Evolutionary conservation across 2,888 invertebrate species (phyloP).

Genomic region (Diogma glabrata): DNA sequence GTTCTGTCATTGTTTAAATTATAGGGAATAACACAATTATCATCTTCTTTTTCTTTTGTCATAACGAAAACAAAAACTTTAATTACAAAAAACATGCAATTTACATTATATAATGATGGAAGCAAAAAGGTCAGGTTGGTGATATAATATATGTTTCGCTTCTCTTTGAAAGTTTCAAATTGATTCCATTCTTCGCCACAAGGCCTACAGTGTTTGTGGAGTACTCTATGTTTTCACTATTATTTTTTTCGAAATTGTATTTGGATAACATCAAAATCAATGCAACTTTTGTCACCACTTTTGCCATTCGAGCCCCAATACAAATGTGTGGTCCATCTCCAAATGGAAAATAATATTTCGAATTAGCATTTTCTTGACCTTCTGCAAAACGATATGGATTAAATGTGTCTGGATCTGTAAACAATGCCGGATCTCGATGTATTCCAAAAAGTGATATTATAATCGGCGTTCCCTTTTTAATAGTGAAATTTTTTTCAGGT

Average conservation of each 20-base stretch:
- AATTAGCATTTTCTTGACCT: background rate
- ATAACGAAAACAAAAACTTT: too few relatives aligned
- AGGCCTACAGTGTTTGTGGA: slow-evolving; percentile 25
- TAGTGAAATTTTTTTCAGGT: slow-evolving; percentile 1
- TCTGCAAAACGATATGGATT: slow-evolving; percentile 11
- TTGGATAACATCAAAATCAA: background rate
- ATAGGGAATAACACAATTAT: too few relatives aligned
- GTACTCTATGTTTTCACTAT: slow-evolving; percentile 27
- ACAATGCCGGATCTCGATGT: slow-evolving; percentile 11
- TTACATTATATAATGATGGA: too few relatives aligned
- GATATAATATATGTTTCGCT: too few relatives aligned
- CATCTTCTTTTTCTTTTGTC: too few relatives aligned
- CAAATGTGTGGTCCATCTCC: slow-evolving; percentile 13
- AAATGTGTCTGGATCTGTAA: slow-evolving; percentile 11
- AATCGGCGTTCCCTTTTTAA: slow-evolving; percentile 9
- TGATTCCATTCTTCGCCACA: slow-evolving; percentile 27
- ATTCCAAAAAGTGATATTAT: slow-evolving; percentile 10
- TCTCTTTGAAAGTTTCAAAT: slow-evolving; percentile 22
- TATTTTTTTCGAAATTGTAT: slow-evolving; percentile 15
- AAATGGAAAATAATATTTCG: slow-evolving; percentile 12
- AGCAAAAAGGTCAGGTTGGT: too few relatives aligned
- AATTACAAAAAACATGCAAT: too few relatives aligned
- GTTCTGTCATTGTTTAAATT: too few relatives aligned
- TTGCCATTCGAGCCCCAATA: slow-evolving; percentile 10
- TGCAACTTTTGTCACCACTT: slow-evolving; percentile 1